Conservation (phyloP, 1,140 invertebrate genomes). For the Forficula auricularia region DNA sequence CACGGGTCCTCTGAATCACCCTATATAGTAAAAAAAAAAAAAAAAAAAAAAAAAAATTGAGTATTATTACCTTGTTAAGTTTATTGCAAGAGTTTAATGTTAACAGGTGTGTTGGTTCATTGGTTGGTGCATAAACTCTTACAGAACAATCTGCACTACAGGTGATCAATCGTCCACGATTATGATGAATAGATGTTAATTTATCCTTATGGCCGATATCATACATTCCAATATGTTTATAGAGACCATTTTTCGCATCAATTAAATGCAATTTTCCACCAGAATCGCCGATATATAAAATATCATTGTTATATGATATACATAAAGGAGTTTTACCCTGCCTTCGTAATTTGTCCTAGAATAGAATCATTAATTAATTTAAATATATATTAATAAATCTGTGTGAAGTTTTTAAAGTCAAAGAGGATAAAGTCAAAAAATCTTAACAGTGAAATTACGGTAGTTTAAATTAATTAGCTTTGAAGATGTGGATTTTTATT, state of each 20-base stretch:
- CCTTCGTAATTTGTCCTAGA: neutral
- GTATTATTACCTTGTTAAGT: constrained; percentile 22
- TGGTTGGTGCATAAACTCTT: constrained; percentile 23
- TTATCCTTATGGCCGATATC: constrained; percentile 10
- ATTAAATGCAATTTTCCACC: constrained; percentile 1
- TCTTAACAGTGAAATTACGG: no score
- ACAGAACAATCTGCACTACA: constrained; percentile 24
- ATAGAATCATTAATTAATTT: neutral
- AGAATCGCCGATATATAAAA: neutral
- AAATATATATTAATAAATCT: neutral
- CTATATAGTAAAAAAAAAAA: neutral
- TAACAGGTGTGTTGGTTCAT: constrained; percentile 19
- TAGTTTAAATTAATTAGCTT: no score
- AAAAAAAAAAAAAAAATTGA: constrained; percentile 18
- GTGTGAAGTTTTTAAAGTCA: constrained; percentile 18
- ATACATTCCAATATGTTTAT: neutral
- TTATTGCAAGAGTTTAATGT: constrained; percentile 12
- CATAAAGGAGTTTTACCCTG: neutral
- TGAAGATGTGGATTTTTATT: no score
- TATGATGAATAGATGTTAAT: constrained; percentile 21
- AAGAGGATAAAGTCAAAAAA: no score
- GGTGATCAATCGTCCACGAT: constrained; percentile 22
- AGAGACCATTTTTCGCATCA: no score
- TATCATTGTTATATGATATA: neutral
- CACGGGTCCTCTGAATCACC: no score